Evolutionary conservation across 2,797 vertebrate genomes (phyloP).

Genomic region (Siniperca obscura): DNA sequence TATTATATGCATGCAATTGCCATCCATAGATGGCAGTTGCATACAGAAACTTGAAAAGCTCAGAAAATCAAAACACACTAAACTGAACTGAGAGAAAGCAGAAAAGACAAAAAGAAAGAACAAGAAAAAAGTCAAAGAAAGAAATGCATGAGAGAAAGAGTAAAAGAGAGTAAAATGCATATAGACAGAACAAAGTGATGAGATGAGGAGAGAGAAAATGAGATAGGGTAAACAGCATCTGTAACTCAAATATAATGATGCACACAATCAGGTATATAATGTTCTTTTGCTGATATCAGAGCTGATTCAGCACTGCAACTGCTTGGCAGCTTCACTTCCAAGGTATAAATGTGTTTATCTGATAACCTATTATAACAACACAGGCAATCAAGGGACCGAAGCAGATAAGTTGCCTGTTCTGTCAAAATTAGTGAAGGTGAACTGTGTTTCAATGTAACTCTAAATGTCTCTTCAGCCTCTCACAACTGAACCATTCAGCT

Average conservation of each 20-base stretch:
- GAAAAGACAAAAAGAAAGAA: neutral
- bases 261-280: constrained; percentile 62
- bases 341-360: constrained; percentile 55
- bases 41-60: constrained; percentile 9
- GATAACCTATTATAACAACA: constrained; percentile 53
- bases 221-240: constrained; percentile 42
- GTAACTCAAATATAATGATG: constrained; percentile 56
- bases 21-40: neutral
- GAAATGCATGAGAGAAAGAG: neutral
- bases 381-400: constrained; percentile 47
- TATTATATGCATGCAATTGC: no score
- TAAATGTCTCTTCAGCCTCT: constrained; percentile 27
- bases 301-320: constrained; percentile 39
- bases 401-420: constrained; percentile 47
- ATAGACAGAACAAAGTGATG: constrained; percentile 20
- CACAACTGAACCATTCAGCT: constrained; percentile 27
- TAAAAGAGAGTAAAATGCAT: constrained; percentile 9
- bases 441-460: constrained; percentile 37
- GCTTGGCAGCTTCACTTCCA: constrained; percentile 45
- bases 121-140: neutral
- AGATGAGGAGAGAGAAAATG: constrained; percentile 29
- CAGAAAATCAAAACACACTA: neutral
- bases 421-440: constrained; percentile 55
- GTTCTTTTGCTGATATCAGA: constrained; percentile 55
- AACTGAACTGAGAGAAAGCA: neutral